These are phyloP conservation scores for Rotaria sp. DNA, from an alignment of 2,888 invertebrate genomes.

Conservation along the genomic window DNA sequence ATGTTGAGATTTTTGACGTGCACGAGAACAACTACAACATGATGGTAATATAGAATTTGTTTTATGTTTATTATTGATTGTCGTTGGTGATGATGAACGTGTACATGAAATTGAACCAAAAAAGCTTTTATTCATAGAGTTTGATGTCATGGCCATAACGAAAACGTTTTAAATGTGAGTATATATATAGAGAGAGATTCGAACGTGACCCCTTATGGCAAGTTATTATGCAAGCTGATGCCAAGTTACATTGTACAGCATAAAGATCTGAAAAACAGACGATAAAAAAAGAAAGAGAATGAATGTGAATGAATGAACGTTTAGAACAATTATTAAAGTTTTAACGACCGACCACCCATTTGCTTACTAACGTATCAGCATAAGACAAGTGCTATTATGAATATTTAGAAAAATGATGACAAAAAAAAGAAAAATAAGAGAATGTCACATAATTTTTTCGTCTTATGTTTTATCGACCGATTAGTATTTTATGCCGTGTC, in stretches of 20 bases:
- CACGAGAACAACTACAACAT: not conserved
- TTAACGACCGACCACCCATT: not conserved
- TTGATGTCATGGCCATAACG: not conserved
- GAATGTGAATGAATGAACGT: not conserved
- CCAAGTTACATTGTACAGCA: slow-evolving; percentile 4
- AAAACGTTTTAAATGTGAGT: not conserved
- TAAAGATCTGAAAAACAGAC: slow-evolving; percentile 9
- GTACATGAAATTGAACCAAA: not conserved
- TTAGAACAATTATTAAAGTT: not conserved
- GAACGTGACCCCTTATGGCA: not conserved
- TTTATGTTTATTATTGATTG: slow-evolving; percentile 7
- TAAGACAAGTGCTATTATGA: slow-evolving; percentile 1
- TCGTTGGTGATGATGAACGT: not conserved
- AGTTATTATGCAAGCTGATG: slow-evolving; percentile 17
- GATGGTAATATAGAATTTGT: not conserved
- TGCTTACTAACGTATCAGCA: not conserved
- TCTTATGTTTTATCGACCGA: not conserved
- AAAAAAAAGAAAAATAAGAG: slow-evolving; percentile 7
- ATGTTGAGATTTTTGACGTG: not conserved
- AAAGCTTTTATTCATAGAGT: not conserved
- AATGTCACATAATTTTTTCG: not conserved
- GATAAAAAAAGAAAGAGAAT: not conserved
- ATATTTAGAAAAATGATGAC: not conserved
- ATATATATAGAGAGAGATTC: not conserved
- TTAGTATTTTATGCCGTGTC: not conserved